Evolutionary conservation across 2,113 vertebrate genomes (phyloP), one percentile per base, ranked within the genome.

Genomic region (Catharus fuscescens): DNA sequence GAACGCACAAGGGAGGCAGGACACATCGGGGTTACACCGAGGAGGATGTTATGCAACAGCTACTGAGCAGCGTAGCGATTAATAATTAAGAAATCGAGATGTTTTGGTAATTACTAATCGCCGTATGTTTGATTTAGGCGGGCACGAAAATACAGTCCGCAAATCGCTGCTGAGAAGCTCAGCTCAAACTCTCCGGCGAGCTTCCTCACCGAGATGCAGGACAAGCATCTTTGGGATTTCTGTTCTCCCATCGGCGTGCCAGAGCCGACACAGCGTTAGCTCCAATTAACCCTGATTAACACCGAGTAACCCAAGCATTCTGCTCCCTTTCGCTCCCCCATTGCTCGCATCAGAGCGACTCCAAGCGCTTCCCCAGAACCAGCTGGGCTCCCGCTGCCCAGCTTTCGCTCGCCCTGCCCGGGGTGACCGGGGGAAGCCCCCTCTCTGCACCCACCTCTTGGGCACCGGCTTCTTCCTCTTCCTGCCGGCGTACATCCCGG

Each of bases 401-500:
- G 16, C 14, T 40, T 48, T 25, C 53, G 13, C 8, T 17, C 19
- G 14, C 21, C 48, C 5, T 38, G 12, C 57, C 42, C 14, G 5
- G 25, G 18, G 25, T 12, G 40, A 4, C 52, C 18, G 7, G 25
- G 44, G 4, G 5, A 12, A 48, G 9, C 34, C 21, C 19, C 29
- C 17, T 28, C 20, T 7, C 29, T 14, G 47, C 73, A 70, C 94
- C 32, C 67, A 95, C 95, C 96, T 92, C 69, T 61, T 96, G 21
- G 86, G 93, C 79, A 94, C 72, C 36, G 93, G 94, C 83, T 93
- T 97, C 60, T 94, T 97, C 56, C 96, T 93, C 73, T 79, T 96
- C 80, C 88, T 94, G 47, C 73, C 44, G 1, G 81, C 79, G 67
- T 95, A 95, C 92, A 95, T 88, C 69, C 56, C 36, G 23, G 6